These are phyloP conservation scores for Colostygia pectinataria DNA, from an alignment of 2,888 invertebrate genomes.

Conservation along the genomic window DNA sequence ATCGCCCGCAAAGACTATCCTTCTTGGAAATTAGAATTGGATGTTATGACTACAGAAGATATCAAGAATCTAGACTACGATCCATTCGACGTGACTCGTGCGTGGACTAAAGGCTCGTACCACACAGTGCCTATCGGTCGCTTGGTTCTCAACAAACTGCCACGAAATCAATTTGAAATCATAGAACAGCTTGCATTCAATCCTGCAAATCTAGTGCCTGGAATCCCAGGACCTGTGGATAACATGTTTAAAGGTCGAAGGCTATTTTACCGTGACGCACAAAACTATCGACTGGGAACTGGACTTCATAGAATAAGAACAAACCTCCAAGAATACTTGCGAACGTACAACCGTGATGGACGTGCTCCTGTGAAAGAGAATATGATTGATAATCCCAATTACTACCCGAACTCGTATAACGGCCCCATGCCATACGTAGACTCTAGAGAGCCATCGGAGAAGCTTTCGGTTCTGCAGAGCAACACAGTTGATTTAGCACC, in stretches of 20 bases:
- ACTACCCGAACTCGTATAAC: constrained; percentile 95
- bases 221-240: constrained; percentile 63
- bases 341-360: constrained; percentile 53
- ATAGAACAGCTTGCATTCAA: constrained; percentile 55
- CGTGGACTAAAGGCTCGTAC: constrained; percentile 91
- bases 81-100: constrained; percentile 94
- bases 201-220: constrained; percentile 65
- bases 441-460: constrained; percentile 43
- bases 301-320: constrained; percentile 58
- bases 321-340: constrained; percentile 54
- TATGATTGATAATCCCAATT: constrained; percentile 94
- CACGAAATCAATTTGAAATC: constrained; percentile 77
- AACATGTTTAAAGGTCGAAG: constrained; percentile 52
- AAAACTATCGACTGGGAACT: constrained; percentile 57
- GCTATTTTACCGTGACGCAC: constrained; percentile 55
- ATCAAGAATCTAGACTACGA: constrained; percentile 88
- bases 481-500: constrained; percentile 66
- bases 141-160: constrained; percentile 90
- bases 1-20: constrained; percentile 85
- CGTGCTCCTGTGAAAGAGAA: constrained; percentile 85
- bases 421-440: constrained; percentile 89
- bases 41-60: constrained; percentile 71
- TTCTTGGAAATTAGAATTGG: constrained; percentile 24
- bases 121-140: constrained; percentile 91
- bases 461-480: constrained; percentile 16